phyloP scores from a whole-genome alignment of 2,888 invertebrate species.

The Eilema sororculum region DNA sequence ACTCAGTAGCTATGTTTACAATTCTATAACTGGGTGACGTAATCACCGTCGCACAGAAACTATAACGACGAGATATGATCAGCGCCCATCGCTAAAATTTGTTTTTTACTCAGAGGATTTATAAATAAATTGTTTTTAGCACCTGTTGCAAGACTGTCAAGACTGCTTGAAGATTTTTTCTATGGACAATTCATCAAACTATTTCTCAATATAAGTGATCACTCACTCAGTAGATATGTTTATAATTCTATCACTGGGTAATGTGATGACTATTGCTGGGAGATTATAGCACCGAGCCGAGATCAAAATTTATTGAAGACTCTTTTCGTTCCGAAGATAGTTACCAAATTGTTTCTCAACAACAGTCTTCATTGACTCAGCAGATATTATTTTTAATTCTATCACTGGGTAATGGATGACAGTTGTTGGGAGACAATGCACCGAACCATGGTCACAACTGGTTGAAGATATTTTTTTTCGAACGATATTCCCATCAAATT shows the following conservation, averaged over 20 bases:
- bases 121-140: neutral
- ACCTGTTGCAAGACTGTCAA: too few species aligned
- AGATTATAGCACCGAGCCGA: neutral
- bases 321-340: neutral
- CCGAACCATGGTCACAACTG: neutral
- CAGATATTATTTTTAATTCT: conserved; percentile 25
- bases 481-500: too few species aligned
- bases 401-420: conserved; percentile 30
- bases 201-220: too few species aligned
- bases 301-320: neutral
- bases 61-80: neutral
- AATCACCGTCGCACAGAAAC: conserved; percentile 12
- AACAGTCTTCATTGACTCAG: conserved; percentile 19
- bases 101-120: too few species aligned
- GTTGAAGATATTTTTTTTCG: neutral
- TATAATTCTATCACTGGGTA: conserved; percentile 40
- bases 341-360: too few species aligned
- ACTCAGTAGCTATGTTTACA: conserved; percentile 26
- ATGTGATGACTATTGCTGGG: conserved; percentile 18
- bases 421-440: neutral
- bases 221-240: conserved; percentile 40
- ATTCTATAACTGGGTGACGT: conserved; percentile 32
- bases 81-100: too few species aligned
- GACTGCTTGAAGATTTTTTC: too few species aligned
- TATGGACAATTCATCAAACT: too few species aligned